Percentiles rank a stretch among this genome's conserved stretches.
Conservation (phyloP, 1,140 invertebrate species). For the Delia radicum region DNA sequence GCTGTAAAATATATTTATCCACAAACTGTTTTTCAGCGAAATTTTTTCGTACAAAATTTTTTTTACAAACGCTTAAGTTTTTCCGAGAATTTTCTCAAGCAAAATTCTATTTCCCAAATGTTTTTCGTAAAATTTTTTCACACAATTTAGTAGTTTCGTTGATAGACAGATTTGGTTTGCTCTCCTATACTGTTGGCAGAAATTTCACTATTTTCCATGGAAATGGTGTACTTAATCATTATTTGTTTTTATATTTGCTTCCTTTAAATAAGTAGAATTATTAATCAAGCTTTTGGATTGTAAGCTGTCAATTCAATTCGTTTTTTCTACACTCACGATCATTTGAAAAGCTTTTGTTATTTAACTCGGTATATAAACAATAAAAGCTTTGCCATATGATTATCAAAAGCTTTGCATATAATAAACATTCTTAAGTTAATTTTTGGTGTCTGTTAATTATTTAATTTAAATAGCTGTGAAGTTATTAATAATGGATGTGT, state of each 20-base stretch:
- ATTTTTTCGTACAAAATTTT: no score
- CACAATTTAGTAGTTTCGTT: no score
- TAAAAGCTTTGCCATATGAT: background rate
- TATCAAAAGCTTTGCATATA: background rate
- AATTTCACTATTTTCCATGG: background rate
- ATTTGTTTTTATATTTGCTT: background rate
- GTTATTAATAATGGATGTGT: slow-evolving; percentile 8
- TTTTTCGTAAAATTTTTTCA: no score
- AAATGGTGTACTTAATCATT: background rate
- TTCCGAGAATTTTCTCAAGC: no score
- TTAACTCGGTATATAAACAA: background rate
- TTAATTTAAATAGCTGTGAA: slow-evolving; percentile 8
- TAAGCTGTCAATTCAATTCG: background rate
- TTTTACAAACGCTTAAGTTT: no score
- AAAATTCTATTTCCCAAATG: no score
- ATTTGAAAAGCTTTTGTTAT: background rate
- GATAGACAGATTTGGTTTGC: no score
- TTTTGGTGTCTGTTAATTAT: background rate
- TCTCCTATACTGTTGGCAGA: no score
- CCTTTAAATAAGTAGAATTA: background rate
- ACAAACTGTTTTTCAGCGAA: no score
- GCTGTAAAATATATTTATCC: no score
- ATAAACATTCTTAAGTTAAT: background rate
- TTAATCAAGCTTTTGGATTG: background rate
- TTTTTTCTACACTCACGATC: background rate